Evolutionary conservation across 2,113 vertebrate genomes (phyloP), one percentile per base, ranked within the genome.

Genomic region (Sula dactylatra): DNA sequence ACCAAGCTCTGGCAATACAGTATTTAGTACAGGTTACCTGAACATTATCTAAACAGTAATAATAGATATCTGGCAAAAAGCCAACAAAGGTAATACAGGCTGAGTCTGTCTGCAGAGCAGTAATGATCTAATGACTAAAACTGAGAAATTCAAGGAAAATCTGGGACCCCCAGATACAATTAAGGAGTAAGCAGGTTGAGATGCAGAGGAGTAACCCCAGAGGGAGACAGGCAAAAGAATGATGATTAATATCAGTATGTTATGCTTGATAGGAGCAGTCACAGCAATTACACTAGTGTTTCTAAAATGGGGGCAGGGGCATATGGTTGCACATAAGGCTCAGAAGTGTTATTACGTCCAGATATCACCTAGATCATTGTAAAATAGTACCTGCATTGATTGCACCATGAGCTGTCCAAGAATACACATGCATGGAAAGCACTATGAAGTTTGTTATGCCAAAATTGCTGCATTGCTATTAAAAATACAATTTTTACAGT

Each of bases 401-500:
- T 84, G 64, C 70, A 92, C 45, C 59, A 66, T 19, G 72, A 77
- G 71, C 42, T 93, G 27, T 55, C 55, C 81, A 85, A 86, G 65
- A 77, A 85, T 14, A 42, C 38, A 88, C 76, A 64, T 21, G 22
- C 32, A 82, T 50, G 32, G 49, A 82, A 88, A 84, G 47, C 22
- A 86, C 45, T 42, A n/a, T 22, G 16, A 59, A 81, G 38, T 34
- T 92, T 76, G 11, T 85, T 87, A 82, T 40, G 55, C 55, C 82
- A 80, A 61, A 97, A 88, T 20, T 77, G 49, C 59, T 78, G 56
- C 45, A 94, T 40, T 78, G 10, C 42, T 91, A 65, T 87, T 91
- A 92, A 94, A 96, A 93, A 73, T 86, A 45, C 70, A 87, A 49
- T 82, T 74, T 90, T 96, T 85, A 71, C 42, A 84, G 73, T 49